These are phyloP conservation scores for Acrocephalus kingi DNA, from an alignment of 2,113 vertebrate species.

Conservation along the genomic window DNA sequence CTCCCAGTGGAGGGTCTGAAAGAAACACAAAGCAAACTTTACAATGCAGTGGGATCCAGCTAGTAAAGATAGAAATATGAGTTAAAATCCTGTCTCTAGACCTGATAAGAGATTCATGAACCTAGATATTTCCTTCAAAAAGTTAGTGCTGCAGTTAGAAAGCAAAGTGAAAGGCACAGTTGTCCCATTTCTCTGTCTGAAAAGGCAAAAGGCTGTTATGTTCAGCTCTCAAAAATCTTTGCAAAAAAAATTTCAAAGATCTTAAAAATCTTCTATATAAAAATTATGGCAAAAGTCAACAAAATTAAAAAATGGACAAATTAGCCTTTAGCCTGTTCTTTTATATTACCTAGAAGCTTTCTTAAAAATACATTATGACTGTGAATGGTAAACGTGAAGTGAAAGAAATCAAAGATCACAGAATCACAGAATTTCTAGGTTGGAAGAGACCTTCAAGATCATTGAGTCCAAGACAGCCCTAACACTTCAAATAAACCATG, in stretches of 20 bases:
- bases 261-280: neutral
- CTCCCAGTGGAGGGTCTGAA: neutral
- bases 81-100: neutral
- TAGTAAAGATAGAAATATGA: neutral
- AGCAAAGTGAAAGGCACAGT: neutral
- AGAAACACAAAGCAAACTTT: neutral
- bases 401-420: neutral
- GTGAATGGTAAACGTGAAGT: neutral
- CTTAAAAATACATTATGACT: neutral
- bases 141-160: neutral
- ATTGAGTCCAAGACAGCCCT: rapidly evolving
- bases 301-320: neutral
- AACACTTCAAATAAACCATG: too few species aligned
- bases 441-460: neutral
- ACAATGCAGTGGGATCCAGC: rapidly evolving
- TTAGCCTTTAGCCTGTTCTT: neutral
- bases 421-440: neutral
- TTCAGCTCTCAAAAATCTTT: neutral
- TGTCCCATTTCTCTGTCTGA: neutral
- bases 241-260: neutral
- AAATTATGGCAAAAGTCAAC: neutral
- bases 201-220: neutral
- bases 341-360: neutral
- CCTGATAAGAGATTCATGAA: neutral
- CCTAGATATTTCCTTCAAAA: neutral